Conservation (phyloP, 2,888 invertebrate species). For the Xanthorhoe designata region DNA sequence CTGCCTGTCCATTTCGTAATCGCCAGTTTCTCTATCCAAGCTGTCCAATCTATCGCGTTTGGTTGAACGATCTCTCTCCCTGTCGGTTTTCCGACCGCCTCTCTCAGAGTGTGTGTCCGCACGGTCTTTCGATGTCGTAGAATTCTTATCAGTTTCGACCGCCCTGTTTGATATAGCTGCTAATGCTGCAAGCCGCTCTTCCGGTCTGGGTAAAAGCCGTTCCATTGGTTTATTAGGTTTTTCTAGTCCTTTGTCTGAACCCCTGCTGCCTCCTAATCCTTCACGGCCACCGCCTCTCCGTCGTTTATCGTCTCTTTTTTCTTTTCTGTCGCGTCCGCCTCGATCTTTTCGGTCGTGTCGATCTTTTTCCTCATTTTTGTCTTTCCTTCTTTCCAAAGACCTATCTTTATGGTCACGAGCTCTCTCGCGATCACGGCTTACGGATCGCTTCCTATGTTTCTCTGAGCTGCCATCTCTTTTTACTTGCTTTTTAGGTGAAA, state of each 20-base stretch:
- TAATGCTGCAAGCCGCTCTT: constrained; percentile 87
- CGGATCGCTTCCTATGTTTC: constrained; percentile 73
- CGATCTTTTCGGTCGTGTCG: constrained; percentile 89
- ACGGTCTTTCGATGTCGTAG: constrained; percentile 77
- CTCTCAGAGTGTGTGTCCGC: constrained; percentile 79
- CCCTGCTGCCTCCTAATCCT: constrained; percentile 76
- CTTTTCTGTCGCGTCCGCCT: constrained; percentile 88
- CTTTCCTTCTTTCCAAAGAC: constrained; percentile 80
- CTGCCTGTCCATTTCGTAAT: constrained; percentile 79
- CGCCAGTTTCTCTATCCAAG: constrained; percentile 78
- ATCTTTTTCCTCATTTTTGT: constrained; percentile 85
- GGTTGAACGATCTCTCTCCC: constrained; percentile 81
- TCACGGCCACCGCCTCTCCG: constrained; percentile 65
- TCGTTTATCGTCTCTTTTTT: constrained; percentile 82
- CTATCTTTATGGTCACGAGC: constrained; percentile 81
- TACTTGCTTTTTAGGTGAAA: constrained; percentile 78
- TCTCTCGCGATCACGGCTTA: constrained; percentile 82
- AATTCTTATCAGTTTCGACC: constrained; percentile 77
- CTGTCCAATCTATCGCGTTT: constrained; percentile 80
- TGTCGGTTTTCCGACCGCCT: constrained; percentile 78
- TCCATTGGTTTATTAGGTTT: constrained; percentile 87
- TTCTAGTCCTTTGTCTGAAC: constrained; percentile 84
- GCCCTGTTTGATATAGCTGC: constrained; percentile 82
- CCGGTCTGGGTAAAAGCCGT: constrained; percentile 86
- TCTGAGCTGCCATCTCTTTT: constrained; percentile 74